These are phyloP conservation scores for Sinocyclocheilus rhinocerous DNA, from an alignment of 2,113 vertebrate species.

Conservation along the genomic window DNA sequence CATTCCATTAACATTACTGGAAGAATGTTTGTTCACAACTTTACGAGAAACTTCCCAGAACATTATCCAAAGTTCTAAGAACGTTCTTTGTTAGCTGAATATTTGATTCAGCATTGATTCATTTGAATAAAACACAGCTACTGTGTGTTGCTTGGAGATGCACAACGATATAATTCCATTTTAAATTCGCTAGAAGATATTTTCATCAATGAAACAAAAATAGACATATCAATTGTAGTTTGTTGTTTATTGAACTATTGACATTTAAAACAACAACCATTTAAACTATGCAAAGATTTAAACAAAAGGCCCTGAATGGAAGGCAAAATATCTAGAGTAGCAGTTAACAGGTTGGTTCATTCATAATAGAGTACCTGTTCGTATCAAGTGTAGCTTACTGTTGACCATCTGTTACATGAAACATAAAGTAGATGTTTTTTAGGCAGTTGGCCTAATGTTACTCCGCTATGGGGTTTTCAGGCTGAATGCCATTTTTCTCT, in stretches of 20 bases:
- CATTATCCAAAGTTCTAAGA: no score
- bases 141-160: neutral
- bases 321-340: neutral
- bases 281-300: neutral
- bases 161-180: neutral
- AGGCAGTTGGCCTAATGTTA: neutral
- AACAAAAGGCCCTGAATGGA: neutral
- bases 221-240: neutral
- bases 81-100: no score
- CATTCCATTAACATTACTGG: no score
- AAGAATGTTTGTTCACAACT: no score
- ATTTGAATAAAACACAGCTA: neutral
- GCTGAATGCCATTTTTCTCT: slow-evolving; percentile 11
- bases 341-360: neutral
- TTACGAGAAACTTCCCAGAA: no score
- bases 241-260: neutral
- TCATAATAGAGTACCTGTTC: neutral
- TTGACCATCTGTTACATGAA: neutral
- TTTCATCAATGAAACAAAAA: neutral
- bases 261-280: neutral
- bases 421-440: neutral
- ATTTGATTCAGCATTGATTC: neutral
- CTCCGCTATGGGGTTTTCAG: neutral
- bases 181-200: neutral
- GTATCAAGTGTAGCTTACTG: neutral